Base-by-base conservation (phyloP, 2,888 invertebrate genomes). In the Eledona agricola region DNA sequence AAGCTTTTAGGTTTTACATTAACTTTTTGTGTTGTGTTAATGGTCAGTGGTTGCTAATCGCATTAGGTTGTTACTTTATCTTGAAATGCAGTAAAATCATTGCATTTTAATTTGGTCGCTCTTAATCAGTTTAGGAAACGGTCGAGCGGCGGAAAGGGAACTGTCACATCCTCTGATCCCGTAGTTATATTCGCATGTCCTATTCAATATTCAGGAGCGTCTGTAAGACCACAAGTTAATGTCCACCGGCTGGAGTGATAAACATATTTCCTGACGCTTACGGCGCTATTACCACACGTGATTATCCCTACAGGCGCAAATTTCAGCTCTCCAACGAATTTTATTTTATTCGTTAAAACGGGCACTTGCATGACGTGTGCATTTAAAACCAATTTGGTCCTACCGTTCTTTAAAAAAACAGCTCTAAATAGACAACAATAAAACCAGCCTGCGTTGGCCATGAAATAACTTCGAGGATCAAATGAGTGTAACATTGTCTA, bases 1-100 rank as follows among this genome's bases (percentile, higher is more conserved):
- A 50, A 42, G 54, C 54, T 54, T 54, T 54, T 54, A 54, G 49
- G 23, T 38, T 54, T 28, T 50, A 37, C 49, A 43, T 50, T 50
- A 54, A 28, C 25, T 49, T 46, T 52, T 46, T 46, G 28, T 42
- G 10, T 15, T 42, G 7, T 37, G 47, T 35, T 59, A 62, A 57
- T 63, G 60, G 64, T 54, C 59, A 60, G 62, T 52, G 60, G 65
- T 61, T 64, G 64, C 62, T 60, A 60, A 58, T 62, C 31, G 35
- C 40, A 51, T 53, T 53, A 61, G 47, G 58, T 51, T 66, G 32
- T 31, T 43, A 43, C 50, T 49, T 49, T 50, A 19, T 37, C 54
- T 49, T 50, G 40, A 43, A 16, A 5, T 34, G 34, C 38, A 28
- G 19, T 15, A 25, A 45, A 45, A 32, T 45, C 19, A 51, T 43